Evolutionary conservation across 2,888 invertebrate genomes (phyloP), one percentile per base, ranked within the genome.

Genomic region (Suillia variegata): DNA sequence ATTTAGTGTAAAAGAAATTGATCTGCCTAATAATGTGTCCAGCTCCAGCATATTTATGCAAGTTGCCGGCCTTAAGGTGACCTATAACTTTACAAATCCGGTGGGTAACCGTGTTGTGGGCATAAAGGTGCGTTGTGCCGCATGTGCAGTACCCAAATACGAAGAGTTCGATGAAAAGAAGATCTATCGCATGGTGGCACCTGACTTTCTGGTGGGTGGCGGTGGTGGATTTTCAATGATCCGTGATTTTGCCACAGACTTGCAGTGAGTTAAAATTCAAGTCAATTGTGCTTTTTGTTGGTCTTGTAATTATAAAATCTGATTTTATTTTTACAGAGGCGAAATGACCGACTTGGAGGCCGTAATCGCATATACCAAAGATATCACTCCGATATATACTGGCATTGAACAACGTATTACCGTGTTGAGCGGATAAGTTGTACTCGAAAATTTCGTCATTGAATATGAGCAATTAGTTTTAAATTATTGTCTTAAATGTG

Each of bases 161-260:
- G 80, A 84, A 65, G 84, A 87, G 0, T 80, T 93, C 13, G 83
- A 87, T 42, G 67, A 75, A 0, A 77, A 84, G 34, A 80, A 84
- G 66, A 83, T 81, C 18, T 93, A 93, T 81, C 83, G 86, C 8
- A 79, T 93, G 1, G 82, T 87, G 15, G 74, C 88, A 1, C 84
- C 86, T 48, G 84, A 84, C 66, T 92, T 87, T 73, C 78, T 91
- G 56, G 84, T 85, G 1, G 83, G 83, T 34, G 92, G 92, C 12
- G 92, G 92, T 49, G 90, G 91, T 73, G 89, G 89, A 0, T 91
- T 85, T 73, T 70, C 81, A 59, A 85, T 86, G 68, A 75, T 84
- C 70, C 66, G 66, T 15, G 67, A 79, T 0, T 67, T 78, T 24
- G 73, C 73, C 51, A 76, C 77, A 1, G 80, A 84, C 64, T 20